phyloP scores from a whole-genome alignment of 1,140 invertebrate genomes.

The Monochamus saltuarius region DNA sequence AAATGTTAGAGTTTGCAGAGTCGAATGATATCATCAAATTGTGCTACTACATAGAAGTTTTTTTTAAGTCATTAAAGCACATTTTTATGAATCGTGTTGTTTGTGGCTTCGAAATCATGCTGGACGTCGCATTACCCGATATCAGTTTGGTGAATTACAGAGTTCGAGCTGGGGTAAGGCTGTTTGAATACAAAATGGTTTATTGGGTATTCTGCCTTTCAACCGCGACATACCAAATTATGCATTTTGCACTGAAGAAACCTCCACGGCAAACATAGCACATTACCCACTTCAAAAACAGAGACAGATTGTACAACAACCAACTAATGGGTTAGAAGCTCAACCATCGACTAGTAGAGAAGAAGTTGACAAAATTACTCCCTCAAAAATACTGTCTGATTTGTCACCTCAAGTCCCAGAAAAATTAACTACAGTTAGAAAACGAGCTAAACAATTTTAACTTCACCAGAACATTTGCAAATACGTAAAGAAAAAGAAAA shows the following conservation, averaged over 20 bases:
- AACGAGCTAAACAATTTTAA: slow-evolving; percentile 6
- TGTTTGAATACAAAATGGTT: no score
- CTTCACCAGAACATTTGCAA: slow-evolving; percentile 1
- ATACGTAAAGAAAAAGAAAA: slow-evolving; percentile 7
- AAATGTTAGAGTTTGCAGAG: slow-evolving; percentile 33
- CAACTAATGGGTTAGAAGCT: background rate
- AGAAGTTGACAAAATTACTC: background rate
- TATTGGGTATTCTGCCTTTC: background rate
- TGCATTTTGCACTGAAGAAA: background rate
- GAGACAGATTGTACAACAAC: background rate
- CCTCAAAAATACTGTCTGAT: background rate
- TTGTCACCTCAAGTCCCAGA: background rate
- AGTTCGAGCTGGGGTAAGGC: no score
- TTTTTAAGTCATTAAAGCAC: slow-evolving; percentile 30
- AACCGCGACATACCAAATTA: background rate
- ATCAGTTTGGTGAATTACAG: no score
- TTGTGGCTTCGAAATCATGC: background rate
- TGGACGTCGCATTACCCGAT: no score
- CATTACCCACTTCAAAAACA: no score
- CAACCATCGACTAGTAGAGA: background rate
- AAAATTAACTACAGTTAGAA: background rate
- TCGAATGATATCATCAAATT: slow-evolving; percentile 27
- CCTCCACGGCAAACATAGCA: no score
- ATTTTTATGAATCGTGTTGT: slow-evolving; percentile 11
- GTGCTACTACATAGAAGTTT: slow-evolving; percentile 21